These are phyloP conservation scores for Oegoconia quadripuncta DNA, from an alignment of 2,888 invertebrate species.

Conservation along the genomic window DNA sequence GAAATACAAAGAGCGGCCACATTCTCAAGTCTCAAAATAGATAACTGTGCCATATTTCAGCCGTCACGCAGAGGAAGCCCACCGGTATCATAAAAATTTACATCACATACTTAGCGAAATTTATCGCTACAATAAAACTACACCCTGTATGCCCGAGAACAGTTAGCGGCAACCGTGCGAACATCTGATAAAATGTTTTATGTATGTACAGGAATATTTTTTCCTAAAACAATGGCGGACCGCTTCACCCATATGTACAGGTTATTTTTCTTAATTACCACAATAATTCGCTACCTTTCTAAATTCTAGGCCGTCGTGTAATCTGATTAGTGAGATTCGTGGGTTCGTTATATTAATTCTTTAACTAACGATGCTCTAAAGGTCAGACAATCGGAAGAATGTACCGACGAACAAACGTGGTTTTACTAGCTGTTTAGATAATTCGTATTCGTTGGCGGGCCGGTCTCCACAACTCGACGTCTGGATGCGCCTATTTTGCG, in stretches of 20 bases:
- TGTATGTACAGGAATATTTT: constrained; percentile 72
- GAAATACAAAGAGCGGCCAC: too few species aligned
- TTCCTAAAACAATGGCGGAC: constrained; percentile 55
- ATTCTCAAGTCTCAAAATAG: too few species aligned
- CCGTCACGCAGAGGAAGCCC: too few species aligned
- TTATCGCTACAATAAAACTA: background rate
- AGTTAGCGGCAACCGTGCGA: constrained; percentile 69
- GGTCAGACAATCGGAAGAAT: too few species aligned
- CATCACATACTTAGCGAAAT: background rate
- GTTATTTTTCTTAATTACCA: constrained; percentile 55
- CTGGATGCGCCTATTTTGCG: too few species aligned
- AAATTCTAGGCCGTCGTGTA: constrained; percentile 52
- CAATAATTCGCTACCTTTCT: constrained; percentile 57
- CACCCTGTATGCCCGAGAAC: constrained; percentile 55
- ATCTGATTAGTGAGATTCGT: constrained; percentile 33
- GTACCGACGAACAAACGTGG: too few species aligned
- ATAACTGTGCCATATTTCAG: too few species aligned
- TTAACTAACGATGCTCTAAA: background rate
- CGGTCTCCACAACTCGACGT: too few species aligned
- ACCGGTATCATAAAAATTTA: background rate
- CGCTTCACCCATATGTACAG: constrained; percentile 53
- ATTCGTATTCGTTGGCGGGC: too few species aligned
- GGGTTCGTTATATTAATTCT: constrained; percentile 25
- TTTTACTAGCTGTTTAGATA: too few species aligned
- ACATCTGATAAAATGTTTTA: constrained; percentile 73